Conservation (phyloP, 2,888 invertebrate genomes). For the Caenorhabditis sulstoni region DNA sequence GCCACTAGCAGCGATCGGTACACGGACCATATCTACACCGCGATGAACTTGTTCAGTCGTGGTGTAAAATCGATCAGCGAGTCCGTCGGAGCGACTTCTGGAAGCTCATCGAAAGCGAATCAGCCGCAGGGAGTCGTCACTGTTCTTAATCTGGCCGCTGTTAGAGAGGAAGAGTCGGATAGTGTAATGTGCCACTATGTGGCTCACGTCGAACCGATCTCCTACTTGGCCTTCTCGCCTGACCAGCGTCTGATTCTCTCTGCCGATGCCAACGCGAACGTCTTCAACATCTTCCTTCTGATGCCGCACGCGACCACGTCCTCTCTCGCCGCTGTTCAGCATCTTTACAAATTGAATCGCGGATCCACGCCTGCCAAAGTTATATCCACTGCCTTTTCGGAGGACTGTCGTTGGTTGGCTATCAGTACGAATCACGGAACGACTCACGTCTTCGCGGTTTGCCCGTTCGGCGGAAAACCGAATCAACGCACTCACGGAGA, state of each 20-base stretch:
- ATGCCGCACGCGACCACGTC: constrained; percentile 92
- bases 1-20: constrained; percentile 77
- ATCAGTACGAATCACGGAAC: constrained; percentile 93
- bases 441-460: constrained; percentile 96
- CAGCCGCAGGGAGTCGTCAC: constrained; percentile 66
- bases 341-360: constrained; percentile 93
- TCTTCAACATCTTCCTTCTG: constrained; percentile 93
- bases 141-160: constrained; percentile 59
- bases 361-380: constrained; percentile 97
- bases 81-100: constrained; percentile 76
- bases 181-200: constrained; percentile 73
- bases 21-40: constrained; percentile 82
- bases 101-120: constrained; percentile 44
- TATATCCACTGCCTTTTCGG: constrained; percentile 56
- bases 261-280: constrained; percentile 81
- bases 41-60: constrained; percentile 75
- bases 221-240: constrained; percentile 64
- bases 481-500: constrained; percentile 95
- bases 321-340: constrained; percentile 87
- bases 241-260: constrained; percentile 81
- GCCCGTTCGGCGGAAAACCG: constrained; percentile 89
- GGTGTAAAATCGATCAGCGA: constrained; percentile 82
- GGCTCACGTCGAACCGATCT: constrained; percentile 69
- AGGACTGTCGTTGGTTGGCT: constrained; percentile 89
- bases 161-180: constrained; percentile 15